phyloP scores from a whole-genome alignment of 1,140 invertebrate genomes.

The Octopus sinensis region DNA sequence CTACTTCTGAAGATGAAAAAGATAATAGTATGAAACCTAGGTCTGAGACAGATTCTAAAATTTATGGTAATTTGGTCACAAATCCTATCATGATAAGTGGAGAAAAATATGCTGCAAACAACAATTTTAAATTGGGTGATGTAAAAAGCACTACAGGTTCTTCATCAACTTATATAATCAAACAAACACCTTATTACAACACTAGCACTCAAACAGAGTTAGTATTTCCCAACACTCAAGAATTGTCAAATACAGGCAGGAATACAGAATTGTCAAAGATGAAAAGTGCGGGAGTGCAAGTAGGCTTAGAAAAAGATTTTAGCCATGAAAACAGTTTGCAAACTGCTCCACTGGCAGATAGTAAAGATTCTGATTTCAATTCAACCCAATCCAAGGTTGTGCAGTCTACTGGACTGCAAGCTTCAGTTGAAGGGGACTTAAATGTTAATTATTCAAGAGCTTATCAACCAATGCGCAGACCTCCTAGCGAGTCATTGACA shows the following conservation, averaged over 20 bases:
- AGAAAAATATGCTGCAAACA: too few species aligned
- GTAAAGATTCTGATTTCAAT: too few species aligned
- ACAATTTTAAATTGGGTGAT: too few species aligned
- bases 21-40: background rate
- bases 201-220: conserved; percentile 49
- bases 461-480: background rate
- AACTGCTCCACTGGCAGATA: too few species aligned
- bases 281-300: background rate
- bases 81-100: too few species aligned
- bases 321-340: background rate
- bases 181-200: conserved; percentile 48
- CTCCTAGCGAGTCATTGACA: background rate
- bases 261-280: conserved; percentile 26
- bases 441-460: too few species aligned
- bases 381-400: too few species aligned
- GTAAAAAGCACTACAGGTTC: too few species aligned
- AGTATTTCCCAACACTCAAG: background rate
- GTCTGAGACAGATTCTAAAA: conserved; percentile 26
- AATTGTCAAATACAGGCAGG: background rate
- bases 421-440: too few species aligned
- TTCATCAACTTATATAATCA: conserved; percentile 17
- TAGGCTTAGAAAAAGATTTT: background rate
- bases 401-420: too few species aligned
- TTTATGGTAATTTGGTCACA: too few species aligned
- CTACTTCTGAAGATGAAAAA: too few species aligned